Conservation (phyloP, 2,888 invertebrate species). For the Drosophila paracracens region DNA sequence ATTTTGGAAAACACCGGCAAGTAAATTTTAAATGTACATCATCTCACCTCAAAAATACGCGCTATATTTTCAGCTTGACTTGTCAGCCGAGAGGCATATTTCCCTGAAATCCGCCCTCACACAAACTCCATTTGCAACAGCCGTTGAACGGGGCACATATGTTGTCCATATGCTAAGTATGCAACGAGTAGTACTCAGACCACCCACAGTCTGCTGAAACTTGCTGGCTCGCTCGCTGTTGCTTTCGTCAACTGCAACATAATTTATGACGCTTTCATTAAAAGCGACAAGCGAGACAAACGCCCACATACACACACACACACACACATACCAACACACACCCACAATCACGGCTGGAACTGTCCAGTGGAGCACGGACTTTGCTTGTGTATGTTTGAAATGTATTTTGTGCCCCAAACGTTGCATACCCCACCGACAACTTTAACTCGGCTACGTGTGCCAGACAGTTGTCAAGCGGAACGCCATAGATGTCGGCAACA, state of each 20-base stretch:
- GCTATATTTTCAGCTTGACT: constrained; percentile 30
- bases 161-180: constrained; percentile 69
- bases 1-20: background rate
- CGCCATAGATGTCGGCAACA: constrained; percentile 75
- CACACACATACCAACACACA: constrained; percentile 11
- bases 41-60: constrained; percentile 21
- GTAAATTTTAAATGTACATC: background rate
- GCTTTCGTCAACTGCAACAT: constrained; percentile 83
- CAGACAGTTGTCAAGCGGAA: constrained; percentile 78
- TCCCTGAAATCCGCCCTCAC: background rate
- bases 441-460: constrained; percentile 70
- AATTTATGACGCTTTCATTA: constrained; percentile 84
- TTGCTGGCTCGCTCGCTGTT: constrained; percentile 47
- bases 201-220: constrained; percentile 20
- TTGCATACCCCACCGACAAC: constrained; percentile 30
- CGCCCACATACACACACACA: constrained; percentile 76
- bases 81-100: constrained; percentile 32
- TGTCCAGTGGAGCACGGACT: constrained; percentile 9
- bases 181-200: constrained; percentile 24
- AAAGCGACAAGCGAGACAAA: constrained; percentile 80
- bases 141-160: constrained; percentile 47
- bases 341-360: constrained; percentile 10
- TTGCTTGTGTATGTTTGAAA: constrained; percentile 57
- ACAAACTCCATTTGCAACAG: constrained; percentile 28
- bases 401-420: constrained; percentile 50